Conservation (phyloP, 2,113 vertebrate genomes). For the Oophaga pumilio region DNA sequence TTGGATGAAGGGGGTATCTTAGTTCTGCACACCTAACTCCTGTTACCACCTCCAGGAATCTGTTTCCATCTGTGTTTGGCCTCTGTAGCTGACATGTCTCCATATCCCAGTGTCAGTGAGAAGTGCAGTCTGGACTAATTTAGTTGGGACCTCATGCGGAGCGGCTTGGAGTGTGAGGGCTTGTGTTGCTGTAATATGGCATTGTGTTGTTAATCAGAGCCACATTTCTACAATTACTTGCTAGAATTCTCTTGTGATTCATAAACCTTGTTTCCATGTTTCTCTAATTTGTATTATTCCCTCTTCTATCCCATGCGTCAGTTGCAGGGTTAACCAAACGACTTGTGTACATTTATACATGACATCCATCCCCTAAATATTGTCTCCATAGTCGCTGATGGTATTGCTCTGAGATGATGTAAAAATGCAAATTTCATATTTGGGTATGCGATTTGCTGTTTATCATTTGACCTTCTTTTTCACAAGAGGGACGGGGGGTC, state of each 20-base stretch:
- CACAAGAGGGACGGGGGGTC: background rate
- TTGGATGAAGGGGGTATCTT: too few relatives aligned
- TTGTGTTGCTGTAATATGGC: background rate
- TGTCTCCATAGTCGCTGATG: background rate
- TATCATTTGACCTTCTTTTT: background rate
- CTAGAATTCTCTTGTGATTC: background rate
- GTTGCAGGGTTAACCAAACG: background rate
- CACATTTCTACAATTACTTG: slow-evolving; percentile 21
- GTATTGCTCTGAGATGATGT: background rate
- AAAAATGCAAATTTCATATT: background rate
- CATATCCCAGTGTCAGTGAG: background rate
- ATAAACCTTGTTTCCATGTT: slow-evolving; percentile 28
- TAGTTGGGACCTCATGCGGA: slow-evolving; percentile 6
- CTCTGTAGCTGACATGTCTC: background rate
- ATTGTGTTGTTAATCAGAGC: slow-evolving; percentile 13
- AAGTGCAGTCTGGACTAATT: slow-evolving; percentile 20
- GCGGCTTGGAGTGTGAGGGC: background rate
- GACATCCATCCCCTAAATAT: background rate
- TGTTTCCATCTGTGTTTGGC: background rate
- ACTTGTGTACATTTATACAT: background rate
- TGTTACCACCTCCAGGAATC: too few relatives aligned
- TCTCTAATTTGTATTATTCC: slow-evolving; percentile 1
- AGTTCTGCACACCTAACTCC: too few relatives aligned
- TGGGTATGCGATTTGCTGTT: background rate
- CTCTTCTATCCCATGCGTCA: background rate